phyloP scores from a whole-genome alignment of 2,797 vertebrate species.

The Sebastes diaconus region DNA sequence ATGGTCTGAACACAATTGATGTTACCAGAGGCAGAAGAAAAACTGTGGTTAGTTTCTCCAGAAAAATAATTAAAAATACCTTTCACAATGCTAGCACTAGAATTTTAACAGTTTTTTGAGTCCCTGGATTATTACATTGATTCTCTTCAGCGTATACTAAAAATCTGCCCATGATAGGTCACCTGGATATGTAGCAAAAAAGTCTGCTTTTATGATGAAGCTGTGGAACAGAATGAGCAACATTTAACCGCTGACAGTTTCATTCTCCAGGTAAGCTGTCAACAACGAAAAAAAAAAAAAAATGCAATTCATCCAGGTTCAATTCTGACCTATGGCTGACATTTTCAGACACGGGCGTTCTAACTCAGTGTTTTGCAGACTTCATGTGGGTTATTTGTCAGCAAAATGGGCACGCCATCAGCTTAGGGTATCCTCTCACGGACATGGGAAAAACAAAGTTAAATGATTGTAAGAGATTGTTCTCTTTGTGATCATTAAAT shows the following conservation, averaged over 20 bases:
- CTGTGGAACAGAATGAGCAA: slow-evolving; percentile 22
- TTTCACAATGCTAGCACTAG: background rate
- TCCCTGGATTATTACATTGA: background rate
- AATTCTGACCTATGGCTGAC: slow-evolving; percentile 68
- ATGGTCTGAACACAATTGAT: background rate
- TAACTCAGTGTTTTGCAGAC: slow-evolving; percentile 36
- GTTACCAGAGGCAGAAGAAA: background rate
- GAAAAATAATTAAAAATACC: background rate
- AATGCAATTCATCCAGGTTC: slow-evolving; percentile 36
- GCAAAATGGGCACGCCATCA: slow-evolving; percentile 10
- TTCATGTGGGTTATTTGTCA: slow-evolving; percentile 63
- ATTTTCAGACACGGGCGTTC: slow-evolving; percentile 51
- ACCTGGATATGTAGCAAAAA: slow-evolving; percentile 1
- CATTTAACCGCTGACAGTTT: slow-evolving; percentile 61
- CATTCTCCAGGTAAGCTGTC: slow-evolving; percentile 56
- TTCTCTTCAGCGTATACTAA: background rate
- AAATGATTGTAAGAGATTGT: slow-evolving; percentile 14
- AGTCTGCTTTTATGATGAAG: slow-evolving; percentile 40
- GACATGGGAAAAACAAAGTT: background rate
- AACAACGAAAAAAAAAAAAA: slow-evolving; percentile 2
- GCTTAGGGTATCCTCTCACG: background rate
- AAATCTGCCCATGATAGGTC: slow-evolving; percentile 15
- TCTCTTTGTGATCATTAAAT: slow-evolving; percentile 43
- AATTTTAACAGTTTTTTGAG: background rate
- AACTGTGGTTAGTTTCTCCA: background rate